These are phyloP conservation scores for Cariama cristata DNA, from an alignment of 2,113 vertebrate species.

Conservation along the genomic window DNA sequence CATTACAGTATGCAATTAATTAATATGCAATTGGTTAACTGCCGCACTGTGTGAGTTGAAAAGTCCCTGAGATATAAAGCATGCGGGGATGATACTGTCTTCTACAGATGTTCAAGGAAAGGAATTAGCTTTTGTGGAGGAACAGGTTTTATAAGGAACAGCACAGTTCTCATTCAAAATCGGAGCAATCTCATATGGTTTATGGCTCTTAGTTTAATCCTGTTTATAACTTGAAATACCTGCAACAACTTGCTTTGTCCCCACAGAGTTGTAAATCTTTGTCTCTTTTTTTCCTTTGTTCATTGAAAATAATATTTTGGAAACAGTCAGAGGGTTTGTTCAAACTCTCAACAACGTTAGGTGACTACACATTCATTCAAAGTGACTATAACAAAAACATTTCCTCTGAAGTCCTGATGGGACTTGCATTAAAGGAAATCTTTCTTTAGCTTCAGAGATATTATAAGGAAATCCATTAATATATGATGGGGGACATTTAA, in stretches of 20 bases:
- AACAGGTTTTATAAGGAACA: neutral
- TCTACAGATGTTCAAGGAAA: neutral
- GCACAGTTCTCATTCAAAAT: neutral
- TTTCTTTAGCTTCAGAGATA: neutral
- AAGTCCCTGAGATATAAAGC: neutral
- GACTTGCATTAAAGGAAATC: neutral
- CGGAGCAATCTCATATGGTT: neutral
- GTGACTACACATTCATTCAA: neutral
- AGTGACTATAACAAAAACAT: neutral
- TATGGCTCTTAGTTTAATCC: neutral
- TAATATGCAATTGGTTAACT: neutral
- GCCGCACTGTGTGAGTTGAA: neutral
- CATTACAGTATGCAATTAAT: neutral
- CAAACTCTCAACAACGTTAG: neutral
- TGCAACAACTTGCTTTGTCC: neutral
- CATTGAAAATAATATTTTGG: neutral
- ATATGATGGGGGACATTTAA: neutral
- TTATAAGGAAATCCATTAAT: neutral
- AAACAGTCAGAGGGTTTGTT: neutral
- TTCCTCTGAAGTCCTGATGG: neutral
- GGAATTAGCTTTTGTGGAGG: neutral
- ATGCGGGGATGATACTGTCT: neutral
- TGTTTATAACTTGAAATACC: neutral
- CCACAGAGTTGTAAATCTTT: neutral
- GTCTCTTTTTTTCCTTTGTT: neutral